Percentiles rank a stretch among this genome's conserved stretches.
Evolutionary conservation across 1,140 invertebrate genomes (phyloP).

Genomic region (Drosophila guanche): DNA sequence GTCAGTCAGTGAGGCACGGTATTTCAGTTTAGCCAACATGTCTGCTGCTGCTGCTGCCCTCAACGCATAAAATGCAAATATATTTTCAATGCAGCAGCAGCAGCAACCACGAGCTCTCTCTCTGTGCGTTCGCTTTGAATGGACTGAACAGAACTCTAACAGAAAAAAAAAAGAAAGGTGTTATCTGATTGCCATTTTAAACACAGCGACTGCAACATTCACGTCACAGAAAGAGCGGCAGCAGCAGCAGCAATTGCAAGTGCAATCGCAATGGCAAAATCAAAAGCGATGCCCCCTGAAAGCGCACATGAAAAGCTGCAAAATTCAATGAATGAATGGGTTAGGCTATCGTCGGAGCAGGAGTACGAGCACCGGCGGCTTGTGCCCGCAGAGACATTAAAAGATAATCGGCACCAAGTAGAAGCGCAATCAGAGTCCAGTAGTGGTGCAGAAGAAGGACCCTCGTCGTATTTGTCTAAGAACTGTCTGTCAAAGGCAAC

Average conservation of each 20-base stretch:
- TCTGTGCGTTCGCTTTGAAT: conserved; percentile 39
- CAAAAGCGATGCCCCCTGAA: conserved; percentile 51
- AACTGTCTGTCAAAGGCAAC: conserved; percentile 26
- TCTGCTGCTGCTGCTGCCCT: not conserved
- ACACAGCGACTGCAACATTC: conserved; percentile 37
- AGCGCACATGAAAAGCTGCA: conserved; percentile 33
- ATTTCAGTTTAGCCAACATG: conserved; percentile 58
- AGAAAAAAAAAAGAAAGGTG: conserved; percentile 53
- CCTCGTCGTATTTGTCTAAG: conserved; percentile 20
- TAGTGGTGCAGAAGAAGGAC: not conserved
- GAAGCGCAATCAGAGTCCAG: conserved; percentile 40
- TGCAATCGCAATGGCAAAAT: conserved; percentile 61
- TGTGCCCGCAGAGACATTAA: conserved; percentile 41
- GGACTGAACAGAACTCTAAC: conserved; percentile 2
- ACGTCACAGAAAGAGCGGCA: too few species aligned
- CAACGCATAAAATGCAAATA: conserved; percentile 51
- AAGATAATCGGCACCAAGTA: conserved; percentile 44
- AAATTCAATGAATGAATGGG: conserved; percentile 27
- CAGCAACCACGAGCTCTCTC: conserved; percentile 6
- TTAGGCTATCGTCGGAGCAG: not conserved
- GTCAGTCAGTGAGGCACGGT: conserved; percentile 52
- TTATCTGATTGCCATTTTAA: conserved; percentile 82
- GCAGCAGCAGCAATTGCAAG: conserved; percentile 22
- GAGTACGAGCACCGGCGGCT: not conserved
- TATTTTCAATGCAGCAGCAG: conserved; percentile 59